Conservation (phyloP, 1,140 invertebrate genomes). For the Drosophila lowei region DNA sequence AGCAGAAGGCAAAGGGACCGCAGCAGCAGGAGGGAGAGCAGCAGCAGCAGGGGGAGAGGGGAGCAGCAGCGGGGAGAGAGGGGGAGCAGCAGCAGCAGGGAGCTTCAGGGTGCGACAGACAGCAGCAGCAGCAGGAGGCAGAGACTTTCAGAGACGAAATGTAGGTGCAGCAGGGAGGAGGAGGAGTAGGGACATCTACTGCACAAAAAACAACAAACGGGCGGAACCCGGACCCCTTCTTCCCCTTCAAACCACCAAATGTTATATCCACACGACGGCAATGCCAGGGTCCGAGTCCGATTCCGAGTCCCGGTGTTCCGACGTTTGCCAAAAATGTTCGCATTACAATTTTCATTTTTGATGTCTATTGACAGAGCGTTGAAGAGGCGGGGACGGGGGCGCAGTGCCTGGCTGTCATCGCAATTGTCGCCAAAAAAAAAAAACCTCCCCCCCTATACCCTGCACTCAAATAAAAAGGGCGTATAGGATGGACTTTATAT, state of each 20-base stretch:
- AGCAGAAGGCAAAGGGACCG: neutral
- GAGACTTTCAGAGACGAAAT: no score
- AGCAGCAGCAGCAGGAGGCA: neutral
- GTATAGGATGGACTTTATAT: neutral
- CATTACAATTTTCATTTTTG: conserved; percentile 82
- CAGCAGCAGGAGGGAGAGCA: neutral
- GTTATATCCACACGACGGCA: conserved; percentile 65
- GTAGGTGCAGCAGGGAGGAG: no score
- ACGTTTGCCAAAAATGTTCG: conserved; percentile 69
- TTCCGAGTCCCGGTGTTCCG: conserved; percentile 1
- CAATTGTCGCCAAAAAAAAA: conserved; percentile 39
- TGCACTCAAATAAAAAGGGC: neutral
- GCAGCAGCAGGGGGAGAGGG: neutral
- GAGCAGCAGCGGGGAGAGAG: no score
- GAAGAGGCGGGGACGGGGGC: conserved; percentile 4
- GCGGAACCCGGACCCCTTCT: conserved; percentile 38
- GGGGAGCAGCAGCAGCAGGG: neutral
- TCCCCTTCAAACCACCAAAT: conserved; percentile 5
- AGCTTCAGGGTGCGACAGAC: no score
- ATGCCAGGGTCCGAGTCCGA: conserved; percentile 42
- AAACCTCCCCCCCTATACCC: conserved; percentile 23
- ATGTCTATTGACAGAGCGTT: conserved; percentile 74
- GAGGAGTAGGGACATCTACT: neutral
- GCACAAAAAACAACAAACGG: conserved; percentile 72
- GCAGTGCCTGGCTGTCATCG: conserved; percentile 52